A percentile compares a stretch with the other conserved stretches of the same genome.
Evolutionary conservation across 2,888 invertebrate genomes (phyloP).

Genomic region (Torymus tubicola): DNA sequence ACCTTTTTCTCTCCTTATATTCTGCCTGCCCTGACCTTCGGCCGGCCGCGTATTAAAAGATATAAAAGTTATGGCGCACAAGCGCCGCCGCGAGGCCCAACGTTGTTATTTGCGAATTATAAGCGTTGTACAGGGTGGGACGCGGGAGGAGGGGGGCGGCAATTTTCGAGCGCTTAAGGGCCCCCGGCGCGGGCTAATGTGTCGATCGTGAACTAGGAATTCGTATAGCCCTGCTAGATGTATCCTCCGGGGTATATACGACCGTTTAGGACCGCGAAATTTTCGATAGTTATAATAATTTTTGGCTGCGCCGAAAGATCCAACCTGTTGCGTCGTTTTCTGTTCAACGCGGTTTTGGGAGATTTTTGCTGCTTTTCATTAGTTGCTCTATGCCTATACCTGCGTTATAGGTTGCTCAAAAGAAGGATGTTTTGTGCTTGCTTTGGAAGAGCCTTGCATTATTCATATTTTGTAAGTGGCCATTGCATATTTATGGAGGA

Average conservation of each 20-base stretch:
- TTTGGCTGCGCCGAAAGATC: not conserved
- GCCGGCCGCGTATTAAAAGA: conserved; percentile 29
- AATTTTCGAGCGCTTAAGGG: conserved; percentile 59
- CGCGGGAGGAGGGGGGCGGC: conserved; percentile 60
- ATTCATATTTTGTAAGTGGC: conserved; percentile 33
- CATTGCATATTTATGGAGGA: conserved; percentile 23
- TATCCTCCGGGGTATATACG: not conserved
- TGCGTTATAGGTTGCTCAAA: not conserved
- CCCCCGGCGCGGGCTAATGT: conserved; percentile 29
- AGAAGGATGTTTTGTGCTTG: too few relatives aligned
- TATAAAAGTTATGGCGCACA: conserved; percentile 41
- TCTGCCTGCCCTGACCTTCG: not conserved
- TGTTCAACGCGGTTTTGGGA: not conserved
- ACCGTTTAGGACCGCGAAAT: conserved; percentile 34
- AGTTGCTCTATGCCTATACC: not conserved
- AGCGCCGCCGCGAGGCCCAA: conserved; percentile 54
- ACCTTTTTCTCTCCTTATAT: not conserved
- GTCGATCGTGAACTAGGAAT: conserved; percentile 57
- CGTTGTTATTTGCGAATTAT: conserved; percentile 75
- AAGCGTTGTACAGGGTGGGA: conserved; percentile 66
- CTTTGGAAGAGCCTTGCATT: conserved; percentile 10
- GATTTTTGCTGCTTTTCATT: conserved; percentile 37
- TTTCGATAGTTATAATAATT: conserved; percentile 35
- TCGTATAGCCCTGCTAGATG: conserved; percentile 44
- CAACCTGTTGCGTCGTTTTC: not conserved